These are phyloP conservation scores for Chrysomallon squamiferum DNA, from an alignment of 1,140 invertebrate species.

Conservation along the genomic window DNA sequence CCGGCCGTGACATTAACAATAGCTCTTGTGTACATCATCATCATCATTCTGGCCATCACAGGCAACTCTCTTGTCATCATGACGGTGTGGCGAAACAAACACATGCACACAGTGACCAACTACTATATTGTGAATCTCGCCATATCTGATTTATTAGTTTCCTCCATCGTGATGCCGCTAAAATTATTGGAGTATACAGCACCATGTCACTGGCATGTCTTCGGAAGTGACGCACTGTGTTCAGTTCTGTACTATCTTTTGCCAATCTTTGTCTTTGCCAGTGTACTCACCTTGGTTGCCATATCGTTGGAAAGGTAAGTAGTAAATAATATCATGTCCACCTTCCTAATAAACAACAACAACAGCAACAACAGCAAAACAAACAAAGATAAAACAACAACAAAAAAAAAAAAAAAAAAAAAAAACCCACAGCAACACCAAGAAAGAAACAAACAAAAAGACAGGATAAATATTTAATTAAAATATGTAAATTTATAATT, in stretches of 20 bases:
- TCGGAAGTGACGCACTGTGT: slow-evolving; percentile 61
- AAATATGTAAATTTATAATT: too few relatives aligned
- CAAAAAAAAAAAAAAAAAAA: too few relatives aligned
- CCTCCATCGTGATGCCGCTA: slow-evolving; percentile 64
- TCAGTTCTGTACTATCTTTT: slow-evolving; percentile 62
- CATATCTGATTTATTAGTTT: slow-evolving; percentile 64
- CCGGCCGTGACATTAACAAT: slow-evolving; percentile 18
- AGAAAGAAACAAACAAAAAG: too few relatives aligned
- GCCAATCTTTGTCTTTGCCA: slow-evolving; percentile 65
- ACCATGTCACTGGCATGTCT: slow-evolving; percentile 59
- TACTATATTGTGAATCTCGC: slow-evolving; percentile 68
- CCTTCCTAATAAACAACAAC: too few relatives aligned
- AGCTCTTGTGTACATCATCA: slow-evolving; percentile 51
- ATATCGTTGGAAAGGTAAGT: slow-evolving; percentile 67
- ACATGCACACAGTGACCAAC: slow-evolving; percentile 67
- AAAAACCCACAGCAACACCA: too few relatives aligned
- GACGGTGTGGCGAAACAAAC: slow-evolving; percentile 58
- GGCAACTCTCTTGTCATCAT: slow-evolving; percentile 56
- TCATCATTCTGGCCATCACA: slow-evolving; percentile 60
- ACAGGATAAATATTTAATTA: too few relatives aligned
- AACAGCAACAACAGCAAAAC: too few relatives aligned
- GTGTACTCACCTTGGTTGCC: slow-evolving; percentile 63
- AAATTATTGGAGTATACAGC: slow-evolving; percentile 66
- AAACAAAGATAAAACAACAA: too few relatives aligned
- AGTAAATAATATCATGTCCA: too few relatives aligned